Evolutionary conservation across 2,113 vertebrate species (phyloP), one percentile per base, ranked within the genome.

Genomic region (Saccopteryx bilineata): DNA sequence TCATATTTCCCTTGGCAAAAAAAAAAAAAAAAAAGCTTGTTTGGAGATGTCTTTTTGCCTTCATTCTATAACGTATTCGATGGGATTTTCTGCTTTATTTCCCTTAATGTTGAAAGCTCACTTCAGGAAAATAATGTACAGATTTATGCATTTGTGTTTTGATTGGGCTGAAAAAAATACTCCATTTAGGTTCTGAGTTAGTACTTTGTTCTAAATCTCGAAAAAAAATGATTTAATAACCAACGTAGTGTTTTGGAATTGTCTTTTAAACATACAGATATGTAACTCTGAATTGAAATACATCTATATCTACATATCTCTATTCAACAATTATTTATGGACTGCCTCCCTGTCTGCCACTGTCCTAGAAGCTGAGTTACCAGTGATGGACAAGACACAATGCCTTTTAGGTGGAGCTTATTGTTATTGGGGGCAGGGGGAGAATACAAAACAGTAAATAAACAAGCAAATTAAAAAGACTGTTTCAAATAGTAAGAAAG

Each of bases 41-140:
- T 96, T 85, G 56, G 75, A 85, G 56, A 50, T 48, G 2, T 84
- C 15, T 52, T 66, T 91, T 78, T 79, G 72, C 76, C 56, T 95
- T 92, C 39, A 33, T 39, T 87, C 52, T 88, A 1, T 69, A 9
- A 69, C 84, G 75, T 0, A 33, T 31, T 50, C 72, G 78, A 18
- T 39, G 46, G 56, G 39, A 84, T n/a, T 81, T 74, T 78, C 58
- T 65, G 12, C 18, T 95, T 94, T 81, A 26, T 31, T 93, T 92
- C n/a, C 17, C 4, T 69, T 93, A 50, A 85, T 79, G 61, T 85
- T 87, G 78, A 68, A 83, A 80, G 9, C 33, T 88, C 39, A 50
- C 26, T 31, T 89, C 9, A 87, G 24, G 28, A 61, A 48, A 85
- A 72, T 68, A 61, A 83, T 28, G 23, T 56, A 17, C 9, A 80